phyloP scores from a whole-genome alignment of 1,140 invertebrate species.

The Aphelenchoides fujianensis region DNA sequence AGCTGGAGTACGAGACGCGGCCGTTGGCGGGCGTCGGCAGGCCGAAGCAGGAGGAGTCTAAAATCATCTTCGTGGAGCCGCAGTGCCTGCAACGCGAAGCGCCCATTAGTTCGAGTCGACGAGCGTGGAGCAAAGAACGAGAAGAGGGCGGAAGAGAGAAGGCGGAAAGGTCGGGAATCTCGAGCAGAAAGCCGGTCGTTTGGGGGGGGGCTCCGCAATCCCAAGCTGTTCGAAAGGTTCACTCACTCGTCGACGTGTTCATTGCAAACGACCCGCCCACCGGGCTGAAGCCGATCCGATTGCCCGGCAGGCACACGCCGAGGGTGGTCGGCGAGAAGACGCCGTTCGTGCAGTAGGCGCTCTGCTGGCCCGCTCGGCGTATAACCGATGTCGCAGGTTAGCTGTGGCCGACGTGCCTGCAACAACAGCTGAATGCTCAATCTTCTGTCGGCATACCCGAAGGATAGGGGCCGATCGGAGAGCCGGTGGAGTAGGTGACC shows the following conservation, averaged over 20 bases:
- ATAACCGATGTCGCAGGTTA: constrained; percentile 9
- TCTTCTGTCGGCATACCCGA: constrained; percentile 1
- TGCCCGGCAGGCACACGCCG: background rate
- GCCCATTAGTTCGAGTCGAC: background rate
- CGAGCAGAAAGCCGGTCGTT: background rate
- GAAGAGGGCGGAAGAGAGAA: background rate
- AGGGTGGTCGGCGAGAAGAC: constrained; percentile 7
- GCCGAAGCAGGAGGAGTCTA: background rate
- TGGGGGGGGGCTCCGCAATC: background rate
- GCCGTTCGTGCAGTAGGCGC: constrained; percentile 12
- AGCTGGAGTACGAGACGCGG: background rate
- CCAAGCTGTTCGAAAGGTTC: constrained; percentile 1
- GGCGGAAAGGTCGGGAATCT: background rate
- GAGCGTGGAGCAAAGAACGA: background rate
- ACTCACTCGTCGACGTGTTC: constrained; percentile 8
- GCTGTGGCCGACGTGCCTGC: background rate
- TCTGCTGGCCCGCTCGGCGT: constrained; percentile 2
- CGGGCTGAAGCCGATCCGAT: background rate
- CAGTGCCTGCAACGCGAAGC: background rate
- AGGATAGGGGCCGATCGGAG: background rate
- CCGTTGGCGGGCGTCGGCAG: background rate
- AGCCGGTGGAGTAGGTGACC: constrained; percentile 6
- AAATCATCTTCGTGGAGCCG: background rate
- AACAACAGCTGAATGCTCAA: background rate
- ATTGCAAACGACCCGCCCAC: background rate